Percentiles rank a stretch among this genome's conserved stretches.
phyloP scores from a whole-genome alignment of 1,140 invertebrate species.

The Rhysida immarginata region DNA sequence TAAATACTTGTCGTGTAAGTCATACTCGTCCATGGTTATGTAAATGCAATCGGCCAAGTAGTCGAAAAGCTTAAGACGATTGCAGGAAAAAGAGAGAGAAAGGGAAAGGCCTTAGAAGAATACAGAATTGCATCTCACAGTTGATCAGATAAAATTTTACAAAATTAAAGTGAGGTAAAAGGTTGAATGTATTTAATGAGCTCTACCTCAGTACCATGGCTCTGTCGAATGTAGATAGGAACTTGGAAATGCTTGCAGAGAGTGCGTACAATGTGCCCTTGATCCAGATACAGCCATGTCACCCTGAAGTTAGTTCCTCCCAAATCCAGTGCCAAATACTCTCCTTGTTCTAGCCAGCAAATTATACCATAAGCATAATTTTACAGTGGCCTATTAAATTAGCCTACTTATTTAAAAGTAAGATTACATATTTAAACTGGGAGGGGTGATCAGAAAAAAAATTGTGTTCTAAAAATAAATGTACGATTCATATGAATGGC shows the following conservation, averaged over 20 bases:
- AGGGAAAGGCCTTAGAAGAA: not conserved
- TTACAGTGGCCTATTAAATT: too few relatives aligned
- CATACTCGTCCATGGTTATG: constrained; percentile 45
- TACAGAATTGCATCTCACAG: too few relatives aligned
- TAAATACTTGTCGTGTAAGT: constrained; percentile 37
- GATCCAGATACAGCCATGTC: constrained; percentile 42
- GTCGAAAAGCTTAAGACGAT: constrained; percentile 52
- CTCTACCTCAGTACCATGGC: constrained; percentile 35
- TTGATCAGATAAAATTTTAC: too few relatives aligned
- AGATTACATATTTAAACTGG: too few relatives aligned
- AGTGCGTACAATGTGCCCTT: constrained; percentile 34
- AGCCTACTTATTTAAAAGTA: too few relatives aligned
- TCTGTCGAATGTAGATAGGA: constrained; percentile 38
- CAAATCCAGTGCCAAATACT: constrained; percentile 58
- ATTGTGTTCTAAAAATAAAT: too few relatives aligned
- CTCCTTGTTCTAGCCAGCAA: constrained; percentile 52
- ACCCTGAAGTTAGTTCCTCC: constrained; percentile 69
- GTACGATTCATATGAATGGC: too few relatives aligned
- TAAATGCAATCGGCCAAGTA: constrained; percentile 56
- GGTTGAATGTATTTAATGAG: too few relatives aligned
- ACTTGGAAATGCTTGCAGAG: constrained; percentile 44
- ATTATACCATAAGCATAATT: too few relatives aligned
- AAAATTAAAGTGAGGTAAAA: too few relatives aligned
- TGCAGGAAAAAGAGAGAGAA: constrained; percentile 8
- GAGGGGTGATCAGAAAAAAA: too few relatives aligned